These are phyloP conservation scores for Thunnus thynnus DNA, from an alignment of 2,113 vertebrate genomes.

Conservation along the genomic window DNA sequence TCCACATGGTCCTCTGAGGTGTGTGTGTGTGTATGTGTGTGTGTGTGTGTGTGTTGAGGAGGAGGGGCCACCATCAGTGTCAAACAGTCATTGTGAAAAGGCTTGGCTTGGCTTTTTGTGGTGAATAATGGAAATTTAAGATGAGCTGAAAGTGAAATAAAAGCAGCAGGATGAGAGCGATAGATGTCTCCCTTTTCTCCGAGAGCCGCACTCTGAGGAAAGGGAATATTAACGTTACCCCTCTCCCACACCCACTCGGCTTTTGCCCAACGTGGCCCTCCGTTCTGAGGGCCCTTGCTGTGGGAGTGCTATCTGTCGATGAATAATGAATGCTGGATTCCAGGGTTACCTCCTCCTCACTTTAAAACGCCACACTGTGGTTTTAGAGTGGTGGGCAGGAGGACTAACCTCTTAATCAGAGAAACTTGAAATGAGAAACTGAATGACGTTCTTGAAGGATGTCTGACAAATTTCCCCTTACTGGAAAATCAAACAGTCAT, in stretches of 20 bases:
- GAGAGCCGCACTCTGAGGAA: conserved; percentile 67
- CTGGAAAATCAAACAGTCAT: conserved; percentile 22
- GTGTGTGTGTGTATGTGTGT: conserved; percentile 52
- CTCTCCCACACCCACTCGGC: conserved; percentile 56
- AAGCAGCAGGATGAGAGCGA: conserved; percentile 77
- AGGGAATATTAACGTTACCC: conserved; percentile 69
- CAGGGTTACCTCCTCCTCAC: conserved; percentile 64
- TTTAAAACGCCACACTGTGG: conserved; percentile 65
- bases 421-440: conserved; percentile 42
- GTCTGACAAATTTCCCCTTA: conserved; percentile 19
- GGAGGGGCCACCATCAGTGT: conserved; percentile 69
- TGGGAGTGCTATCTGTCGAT: conserved; percentile 65
- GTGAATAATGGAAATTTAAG: conserved; percentile 87
- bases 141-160: conserved; percentile 81
- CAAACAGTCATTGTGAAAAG: conserved; percentile 80
- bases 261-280: conserved; percentile 41
- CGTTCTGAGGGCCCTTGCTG: conserved; percentile 38
- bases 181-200: conserved; percentile 67
- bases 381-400: conserved; percentile 60
- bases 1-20: conserved; percentile 63
- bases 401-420: conserved; percentile 17
- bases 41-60: conserved; percentile 34
- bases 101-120: conserved; percentile 79
- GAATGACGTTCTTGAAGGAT: neutral
- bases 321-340: conserved; percentile 78